These are phyloP conservation scores for Sus cebifrons DNA, from an alignment of 2,797 vertebrate species.

Conservation along the genomic window DNA sequence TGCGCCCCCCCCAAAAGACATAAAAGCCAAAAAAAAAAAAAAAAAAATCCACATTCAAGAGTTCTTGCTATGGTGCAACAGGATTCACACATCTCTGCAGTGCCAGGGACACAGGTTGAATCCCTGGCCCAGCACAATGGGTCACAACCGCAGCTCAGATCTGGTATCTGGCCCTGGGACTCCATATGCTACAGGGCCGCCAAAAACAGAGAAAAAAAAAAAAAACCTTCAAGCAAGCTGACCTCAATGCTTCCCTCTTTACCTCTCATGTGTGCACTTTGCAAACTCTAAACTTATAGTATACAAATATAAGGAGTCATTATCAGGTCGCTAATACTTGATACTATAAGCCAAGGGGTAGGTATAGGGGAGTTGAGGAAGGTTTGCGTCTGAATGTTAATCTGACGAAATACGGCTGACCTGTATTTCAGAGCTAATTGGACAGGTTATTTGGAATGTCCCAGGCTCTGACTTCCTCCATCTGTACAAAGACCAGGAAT, in stretches of 20 bases:
- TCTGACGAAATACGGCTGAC: slow-evolving; percentile 32
- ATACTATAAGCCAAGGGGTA: not conserved
- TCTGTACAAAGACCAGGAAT: not conserved
- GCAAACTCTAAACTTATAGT: not conserved
- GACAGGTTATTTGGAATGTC: not conserved
- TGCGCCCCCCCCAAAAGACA: too few species aligned
- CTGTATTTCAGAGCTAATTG: slow-evolving; percentile 10
- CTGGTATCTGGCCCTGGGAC: too few species aligned
- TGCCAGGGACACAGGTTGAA: too few species aligned
- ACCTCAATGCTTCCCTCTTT: not conserved
- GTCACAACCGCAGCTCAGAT: too few species aligned
- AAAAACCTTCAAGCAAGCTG: not conserved
- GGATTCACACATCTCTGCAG: too few species aligned
- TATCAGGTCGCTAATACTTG: not conserved
- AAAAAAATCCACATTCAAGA: not conserved
- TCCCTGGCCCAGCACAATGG: too few species aligned
- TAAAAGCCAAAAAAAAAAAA: too few species aligned
- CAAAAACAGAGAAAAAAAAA: too few species aligned
- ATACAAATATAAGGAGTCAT: not conserved
- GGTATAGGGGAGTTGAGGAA: not conserved
- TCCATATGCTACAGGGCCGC: too few species aligned
- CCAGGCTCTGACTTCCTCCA: not conserved
- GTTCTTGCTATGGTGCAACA: too few species aligned
- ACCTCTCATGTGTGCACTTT: not conserved
- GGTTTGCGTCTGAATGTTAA: slow-evolving; percentile 16